Evolutionary conservation across 2,888 invertebrate species (phyloP), one percentile per base, ranked within the genome.

Genomic region (Catocala nupta): DNA sequence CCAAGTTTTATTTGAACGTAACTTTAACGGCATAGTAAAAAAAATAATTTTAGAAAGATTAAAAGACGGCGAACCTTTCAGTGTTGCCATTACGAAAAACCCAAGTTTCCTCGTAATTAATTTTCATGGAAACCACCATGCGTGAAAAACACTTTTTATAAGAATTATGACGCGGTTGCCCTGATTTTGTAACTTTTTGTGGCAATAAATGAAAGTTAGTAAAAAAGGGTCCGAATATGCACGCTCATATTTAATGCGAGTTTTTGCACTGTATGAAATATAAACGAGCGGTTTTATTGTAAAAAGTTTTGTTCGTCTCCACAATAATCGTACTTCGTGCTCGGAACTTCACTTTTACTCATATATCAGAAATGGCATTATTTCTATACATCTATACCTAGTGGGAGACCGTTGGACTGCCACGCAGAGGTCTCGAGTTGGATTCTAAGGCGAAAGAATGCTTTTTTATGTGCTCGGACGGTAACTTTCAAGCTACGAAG

Each of bases 191-290:
- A 77, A 77, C 69, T 71, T 77, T 73, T 65, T 58, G 64, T 50
- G 47, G 60, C 75, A 77, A 75, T 77, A 68, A 71, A 77, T 54
- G 64, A 39, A 68, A 77, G 52, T 68, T 68, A 49, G 44, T 73
- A 75, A 77, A 75, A 74, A 77, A 77, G 74, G 77, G 74, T 68
- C 71, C 69, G 59, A 67, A 67, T 75, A 71, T 77, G 68, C 63
- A 74, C 54, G 65, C 45, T 33, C 51, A 50, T 72, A 64, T 70
- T 72, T 65, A 74, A 75, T 77, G 65, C 60, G 70, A 71, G 69
- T 75, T 76, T 77, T 77, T 75, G 70, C 75, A 65, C 67, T 72
- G 65, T 59, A 72, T 63, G 68, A 72, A 77, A 76, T 75, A 77
- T 77, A 77, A 75, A 75, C 59, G 70, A 59, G 73, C 57, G 63